These are phyloP conservation scores for Schizotus pectinicornis DNA, from an alignment of 2,888 invertebrate genomes.

Conservation along the genomic window DNA sequence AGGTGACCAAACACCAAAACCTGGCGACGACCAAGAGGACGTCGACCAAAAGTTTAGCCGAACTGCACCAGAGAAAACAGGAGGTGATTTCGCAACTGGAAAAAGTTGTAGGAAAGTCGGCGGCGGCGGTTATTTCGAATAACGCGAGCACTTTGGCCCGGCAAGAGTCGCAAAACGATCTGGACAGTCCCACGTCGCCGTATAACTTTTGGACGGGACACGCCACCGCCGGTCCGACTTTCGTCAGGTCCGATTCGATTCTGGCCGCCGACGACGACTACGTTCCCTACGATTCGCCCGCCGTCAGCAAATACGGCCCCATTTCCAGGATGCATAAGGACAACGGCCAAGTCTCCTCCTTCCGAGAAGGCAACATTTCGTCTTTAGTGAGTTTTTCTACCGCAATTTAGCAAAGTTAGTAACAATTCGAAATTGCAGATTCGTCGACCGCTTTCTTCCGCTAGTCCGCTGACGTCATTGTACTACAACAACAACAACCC, in stretches of 20 bases:
- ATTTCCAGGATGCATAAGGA: conserved; percentile 64
- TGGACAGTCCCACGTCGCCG: conserved; percentile 54
- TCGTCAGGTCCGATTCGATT: conserved; percentile 63
- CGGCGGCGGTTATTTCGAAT: conserved; percentile 56
- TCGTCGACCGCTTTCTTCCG: conserved; percentile 60
- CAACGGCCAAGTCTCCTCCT: conserved; percentile 48
- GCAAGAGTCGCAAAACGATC: conserved; percentile 52
- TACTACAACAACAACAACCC: conserved; percentile 55
- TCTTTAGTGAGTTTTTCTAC: conserved; percentile 47
- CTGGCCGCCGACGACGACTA: conserved; percentile 69
- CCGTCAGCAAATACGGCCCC: conserved; percentile 72
- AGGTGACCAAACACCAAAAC: conserved; percentile 43
- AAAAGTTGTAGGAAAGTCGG: conserved; percentile 64
- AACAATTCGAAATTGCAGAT: conserved; percentile 39
- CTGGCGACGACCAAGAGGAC: conserved; percentile 44
- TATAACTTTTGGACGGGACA: conserved; percentile 55
- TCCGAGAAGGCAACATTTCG: conserved; percentile 49
- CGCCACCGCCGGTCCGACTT: conserved; percentile 50
- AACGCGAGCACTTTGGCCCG: conserved; percentile 55
- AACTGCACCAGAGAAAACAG: conserved; percentile 66
- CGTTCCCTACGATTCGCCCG: conserved; percentile 70
- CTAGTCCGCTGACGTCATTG: conserved; percentile 58
- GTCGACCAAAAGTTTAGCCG: conserved; percentile 63
- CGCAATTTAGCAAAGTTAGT: not conserved
- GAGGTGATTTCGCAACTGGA: conserved; percentile 68